These are phyloP conservation scores for Athene noctua DNA, from an alignment of 2,113 vertebrate species.

Conservation along the genomic window DNA sequence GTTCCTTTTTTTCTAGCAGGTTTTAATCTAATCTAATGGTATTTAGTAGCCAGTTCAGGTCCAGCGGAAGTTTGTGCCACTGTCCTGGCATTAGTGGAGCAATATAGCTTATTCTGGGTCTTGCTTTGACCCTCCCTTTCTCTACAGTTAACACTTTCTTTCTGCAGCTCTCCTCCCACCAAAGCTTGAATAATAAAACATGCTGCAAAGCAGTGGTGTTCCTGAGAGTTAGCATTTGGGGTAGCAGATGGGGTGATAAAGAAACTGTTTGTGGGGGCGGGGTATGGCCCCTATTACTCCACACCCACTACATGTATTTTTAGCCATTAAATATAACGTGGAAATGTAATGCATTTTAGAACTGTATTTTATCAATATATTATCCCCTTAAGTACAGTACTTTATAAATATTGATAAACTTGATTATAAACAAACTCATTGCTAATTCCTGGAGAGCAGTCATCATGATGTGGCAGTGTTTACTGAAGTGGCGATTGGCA, in stretches of 20 bases:
- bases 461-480: constrained; percentile 35
- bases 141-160: constrained; percentile 74
- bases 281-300: constrained; percentile 71
- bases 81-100: constrained; percentile 64
- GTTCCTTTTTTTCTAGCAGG: constrained; percentile 69
- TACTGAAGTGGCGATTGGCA: constrained; percentile 32
- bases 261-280: constrained; percentile 78
- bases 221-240: constrained; percentile 80
- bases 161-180: constrained; percentile 76
- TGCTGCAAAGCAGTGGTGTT: constrained; percentile 80
- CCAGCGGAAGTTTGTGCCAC: constrained; percentile 41
- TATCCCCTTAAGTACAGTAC: constrained; percentile 62
- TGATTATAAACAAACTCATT: constrained; percentile 64
- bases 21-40: constrained; percentile 67
- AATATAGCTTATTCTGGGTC: constrained; percentile 49
- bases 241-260: constrained; percentile 82
- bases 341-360: constrained; percentile 66
- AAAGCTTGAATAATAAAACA: constrained; percentile 79
- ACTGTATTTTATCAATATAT: constrained; percentile 68
- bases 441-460: constrained; percentile 65
- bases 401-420: constrained; percentile 73
- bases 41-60: background rate
- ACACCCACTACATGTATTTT: constrained; percentile 73
- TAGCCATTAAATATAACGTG: constrained; percentile 75
- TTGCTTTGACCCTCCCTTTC: constrained; percentile 68